These are phyloP conservation scores for Austrofundulus limnaeus DNA, from an alignment of 2,113 vertebrate species.

Conservation along the genomic window DNA sequence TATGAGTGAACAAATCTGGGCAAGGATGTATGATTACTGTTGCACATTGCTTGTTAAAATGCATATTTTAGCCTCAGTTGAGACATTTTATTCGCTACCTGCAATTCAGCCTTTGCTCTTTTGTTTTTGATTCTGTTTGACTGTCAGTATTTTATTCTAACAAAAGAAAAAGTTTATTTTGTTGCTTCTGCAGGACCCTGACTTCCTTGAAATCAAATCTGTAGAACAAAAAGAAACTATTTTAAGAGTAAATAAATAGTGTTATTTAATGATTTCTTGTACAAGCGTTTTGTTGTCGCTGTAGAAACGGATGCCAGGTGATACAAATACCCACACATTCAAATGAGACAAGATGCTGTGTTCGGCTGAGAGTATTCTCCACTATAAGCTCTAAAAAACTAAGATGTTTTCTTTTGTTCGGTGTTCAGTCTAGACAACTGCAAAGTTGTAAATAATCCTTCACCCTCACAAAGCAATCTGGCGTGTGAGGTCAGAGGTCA, in stretches of 20 bases:
- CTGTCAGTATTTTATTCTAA: conserved; percentile 90
- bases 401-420: conserved; percentile 41
- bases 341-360: not conserved
- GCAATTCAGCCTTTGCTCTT: conserved; percentile 53
- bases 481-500: conserved; percentile 65
- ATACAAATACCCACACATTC: not conserved
- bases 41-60: conserved; percentile 63
- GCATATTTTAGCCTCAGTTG: conserved; percentile 54
- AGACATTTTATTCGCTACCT: conserved; percentile 38
- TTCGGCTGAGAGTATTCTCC: not conserved
- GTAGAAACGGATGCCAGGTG: too few species aligned
- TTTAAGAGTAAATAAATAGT: conserved; percentile 96
- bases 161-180: conserved; percentile 84
- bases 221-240: conserved; percentile 97
- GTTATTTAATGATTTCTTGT: conserved; percentile 88
- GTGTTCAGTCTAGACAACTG: conserved; percentile 67
- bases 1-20: conserved; percentile 39
- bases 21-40: conserved; percentile 39
- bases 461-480: conserved; percentile 43
- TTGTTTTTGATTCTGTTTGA: conserved; percentile 57
- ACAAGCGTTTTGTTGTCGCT: conserved; percentile 16
- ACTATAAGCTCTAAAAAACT: conserved; percentile 13
- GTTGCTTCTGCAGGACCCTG: conserved; percentile 87
- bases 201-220: conserved; percentile 91
- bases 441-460: conserved; percentile 51